These are phyloP conservation scores for Drosophila trapezifrons DNA, from an alignment of 1,140 invertebrate genomes.

Conservation along the genomic window DNA sequence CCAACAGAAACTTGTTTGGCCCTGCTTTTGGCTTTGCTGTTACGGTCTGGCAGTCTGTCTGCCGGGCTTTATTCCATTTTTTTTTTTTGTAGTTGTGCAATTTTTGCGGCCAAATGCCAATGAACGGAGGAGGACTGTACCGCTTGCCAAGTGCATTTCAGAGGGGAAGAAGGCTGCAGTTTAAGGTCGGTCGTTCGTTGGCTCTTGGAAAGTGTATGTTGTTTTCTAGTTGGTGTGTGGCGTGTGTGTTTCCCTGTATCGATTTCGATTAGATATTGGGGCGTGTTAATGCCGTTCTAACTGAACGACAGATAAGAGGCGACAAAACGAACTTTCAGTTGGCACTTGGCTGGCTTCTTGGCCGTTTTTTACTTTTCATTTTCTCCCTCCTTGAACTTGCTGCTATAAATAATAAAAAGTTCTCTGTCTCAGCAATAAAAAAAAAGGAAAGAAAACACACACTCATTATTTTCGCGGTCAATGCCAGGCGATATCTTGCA, in stretches of 20 bases:
- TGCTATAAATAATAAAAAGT: constrained; percentile 41
- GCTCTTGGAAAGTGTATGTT: constrained; percentile 27
- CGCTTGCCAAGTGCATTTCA: constrained; percentile 45
- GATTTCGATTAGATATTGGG: constrained; percentile 52
- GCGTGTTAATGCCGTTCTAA: constrained; percentile 29
- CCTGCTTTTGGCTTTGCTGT: constrained; percentile 16
- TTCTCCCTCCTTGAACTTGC: constrained; percentile 54
- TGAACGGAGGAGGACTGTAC: constrained; percentile 53
- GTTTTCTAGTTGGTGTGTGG: background rate
- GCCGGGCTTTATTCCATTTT: constrained; percentile 25
- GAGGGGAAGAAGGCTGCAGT: constrained; percentile 19
- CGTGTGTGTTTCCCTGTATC: constrained; percentile 25
- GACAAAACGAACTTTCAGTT: constrained; percentile 30
- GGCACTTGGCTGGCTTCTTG: constrained; percentile 31
- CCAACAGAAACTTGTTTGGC: constrained; percentile 59
- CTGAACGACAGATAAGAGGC: constrained; percentile 41
- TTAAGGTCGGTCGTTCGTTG: constrained; percentile 62
- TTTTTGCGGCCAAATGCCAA: constrained; percentile 62
- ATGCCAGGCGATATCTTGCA: constrained; percentile 65
- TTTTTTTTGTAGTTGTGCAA: constrained; percentile 27
- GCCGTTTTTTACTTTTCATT: background rate
- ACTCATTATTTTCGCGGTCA: constrained; percentile 59
- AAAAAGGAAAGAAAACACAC: constrained; percentile 1
- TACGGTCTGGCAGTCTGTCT: constrained; percentile 41
- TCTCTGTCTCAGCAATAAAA: constrained; percentile 18